Conservation (phyloP, 1,140 invertebrate species). For the Euschistus heros region DNA sequence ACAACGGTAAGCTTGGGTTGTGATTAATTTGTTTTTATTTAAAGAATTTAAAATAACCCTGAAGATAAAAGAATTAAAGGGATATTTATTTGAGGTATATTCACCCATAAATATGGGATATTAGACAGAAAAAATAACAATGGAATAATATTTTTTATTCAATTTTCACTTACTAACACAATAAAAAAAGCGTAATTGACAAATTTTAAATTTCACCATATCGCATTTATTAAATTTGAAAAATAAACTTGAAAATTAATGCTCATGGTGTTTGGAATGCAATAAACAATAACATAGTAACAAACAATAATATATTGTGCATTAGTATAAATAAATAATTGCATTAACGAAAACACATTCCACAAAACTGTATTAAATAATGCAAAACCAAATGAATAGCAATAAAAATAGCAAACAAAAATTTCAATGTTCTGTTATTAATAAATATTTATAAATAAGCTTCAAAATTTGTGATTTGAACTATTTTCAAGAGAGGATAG, state of each 20-base stretch:
- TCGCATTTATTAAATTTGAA: conserved; percentile 5
- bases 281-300: conserved; percentile 8
- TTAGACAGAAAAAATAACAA: too few species aligned
- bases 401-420: background rate
- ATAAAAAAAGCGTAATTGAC: conserved; percentile 12
- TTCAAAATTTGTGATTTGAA: background rate
- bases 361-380: background rate
- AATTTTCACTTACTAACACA: conserved; percentile 4
- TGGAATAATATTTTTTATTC: too few species aligned
- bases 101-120: too few species aligned
- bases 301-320: conserved; percentile 12
- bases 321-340: conserved; percentile 5
- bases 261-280: background rate
- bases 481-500: background rate
- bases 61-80: too few species aligned
- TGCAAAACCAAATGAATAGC: background rate
- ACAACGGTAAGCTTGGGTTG: too few species aligned
- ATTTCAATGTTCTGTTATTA: too few species aligned
- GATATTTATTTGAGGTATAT: too few species aligned
- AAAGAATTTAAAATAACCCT: too few species aligned
- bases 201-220: conserved; percentile 3
- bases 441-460: background rate
- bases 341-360: background rate
- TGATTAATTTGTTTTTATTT: too few species aligned
- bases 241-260: background rate